Percentiles rank a stretch among this genome's conserved stretches.
phyloP scores from a whole-genome alignment of 1,140 invertebrate species.

The Vanessa tameamea region DNA sequence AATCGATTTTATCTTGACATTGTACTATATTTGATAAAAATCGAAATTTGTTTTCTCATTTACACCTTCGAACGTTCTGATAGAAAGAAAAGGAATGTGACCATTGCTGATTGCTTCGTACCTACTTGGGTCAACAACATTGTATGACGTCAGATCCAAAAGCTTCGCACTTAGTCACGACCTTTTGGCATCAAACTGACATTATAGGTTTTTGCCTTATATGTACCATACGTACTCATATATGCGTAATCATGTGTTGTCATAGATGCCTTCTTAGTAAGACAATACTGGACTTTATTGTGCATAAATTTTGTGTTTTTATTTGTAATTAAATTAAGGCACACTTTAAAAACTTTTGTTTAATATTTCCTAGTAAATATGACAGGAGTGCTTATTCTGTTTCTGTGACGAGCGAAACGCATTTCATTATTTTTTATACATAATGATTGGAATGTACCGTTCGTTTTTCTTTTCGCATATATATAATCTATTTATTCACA shows the following conservation, averaged over 20 bases:
- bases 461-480: too few species aligned
- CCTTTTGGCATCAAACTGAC: constrained; percentile 36
- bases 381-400: too few species aligned
- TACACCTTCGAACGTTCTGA: neutral
- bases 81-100: constrained; percentile 5
- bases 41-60: neutral
- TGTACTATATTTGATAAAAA: neutral
- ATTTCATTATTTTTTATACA: too few species aligned
- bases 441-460: too few species aligned
- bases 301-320: neutral
- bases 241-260: constrained; percentile 3
- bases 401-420: too few species aligned
- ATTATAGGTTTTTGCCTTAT: constrained; percentile 11
- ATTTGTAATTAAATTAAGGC: too few species aligned
- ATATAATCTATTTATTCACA: too few species aligned
- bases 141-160: constrained; percentile 54
- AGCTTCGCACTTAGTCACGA: constrained; percentile 52
- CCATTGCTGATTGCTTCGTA: constrained; percentile 14
- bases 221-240: constrained; percentile 3
- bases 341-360: too few species aligned
- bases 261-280: constrained; percentile 2
- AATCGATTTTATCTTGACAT: constrained; percentile 6
- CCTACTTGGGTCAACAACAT: constrained; percentile 21
- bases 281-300: neutral
- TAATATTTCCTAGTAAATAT: too few species aligned